phyloP scores from a whole-genome alignment of 2,113 vertebrate genomes.

The Epinephelus lanceolatus region DNA sequence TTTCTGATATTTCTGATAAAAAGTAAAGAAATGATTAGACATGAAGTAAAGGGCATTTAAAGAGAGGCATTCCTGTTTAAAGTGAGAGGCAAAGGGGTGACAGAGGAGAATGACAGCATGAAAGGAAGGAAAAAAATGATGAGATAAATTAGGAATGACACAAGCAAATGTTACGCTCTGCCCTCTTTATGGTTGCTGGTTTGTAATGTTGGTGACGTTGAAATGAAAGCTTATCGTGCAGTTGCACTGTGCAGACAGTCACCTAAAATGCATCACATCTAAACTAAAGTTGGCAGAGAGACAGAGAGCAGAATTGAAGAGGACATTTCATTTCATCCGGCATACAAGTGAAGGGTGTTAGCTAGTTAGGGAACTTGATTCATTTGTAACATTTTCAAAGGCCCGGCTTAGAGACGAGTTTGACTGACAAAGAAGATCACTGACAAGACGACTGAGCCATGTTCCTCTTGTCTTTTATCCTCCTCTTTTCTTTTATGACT shows the following conservation, averaged over 20 bases:
- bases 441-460: slow-evolving; percentile 31
- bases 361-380: slow-evolving; percentile 50
- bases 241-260: not conserved
- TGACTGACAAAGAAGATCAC: slow-evolving; percentile 56
- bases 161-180: not conserved
- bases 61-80: no score
- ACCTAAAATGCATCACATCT: not conserved
- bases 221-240: no score
- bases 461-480: slow-evolving; percentile 52
- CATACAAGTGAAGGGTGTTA: slow-evolving; percentile 19
- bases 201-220: no score
- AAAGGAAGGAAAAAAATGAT: no score
- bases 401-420: slow-evolving; percentile 31
- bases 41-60: no score
- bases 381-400: slow-evolving; percentile 53
- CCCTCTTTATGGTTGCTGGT: not conserved
- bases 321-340: slow-evolving; percentile 19
- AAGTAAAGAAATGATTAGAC: no score
- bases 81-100: no score
- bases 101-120: no score
- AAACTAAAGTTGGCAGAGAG: not conserved
- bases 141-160: no score
- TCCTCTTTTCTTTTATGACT: slow-evolving; percentile 25
- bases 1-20: no score
- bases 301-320: not conserved